These are phyloP conservation scores for Abscondita cerata DNA, from an alignment of 2,888 invertebrate genomes.

Conservation along the genomic window DNA sequence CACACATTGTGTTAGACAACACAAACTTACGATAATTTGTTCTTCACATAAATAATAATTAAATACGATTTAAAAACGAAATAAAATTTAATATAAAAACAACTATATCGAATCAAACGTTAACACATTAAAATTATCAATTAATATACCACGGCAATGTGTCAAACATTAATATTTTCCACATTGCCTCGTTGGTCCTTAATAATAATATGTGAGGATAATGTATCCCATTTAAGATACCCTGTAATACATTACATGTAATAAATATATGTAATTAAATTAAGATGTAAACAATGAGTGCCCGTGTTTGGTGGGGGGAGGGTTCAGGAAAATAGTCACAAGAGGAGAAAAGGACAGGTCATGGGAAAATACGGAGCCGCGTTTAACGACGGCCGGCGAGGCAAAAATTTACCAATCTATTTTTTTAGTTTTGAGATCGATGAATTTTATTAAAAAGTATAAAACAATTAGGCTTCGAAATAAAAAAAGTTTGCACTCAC, in stretches of 20 bases:
- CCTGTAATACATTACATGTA: conserved; percentile 61
- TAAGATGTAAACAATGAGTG: conserved; percentile 60
- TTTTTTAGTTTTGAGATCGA: conserved; percentile 26
- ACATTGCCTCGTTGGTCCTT: conserved; percentile 59
- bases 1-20: conserved; percentile 52
- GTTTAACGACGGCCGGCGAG: conserved; percentile 64
- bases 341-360: conserved; percentile 51
- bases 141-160: conserved; percentile 56
- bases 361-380: conserved; percentile 45
- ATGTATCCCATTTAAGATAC: conserved; percentile 61
- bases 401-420: conserved; percentile 54
- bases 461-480: not conserved
- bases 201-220: conserved; percentile 60
- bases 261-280: conserved; percentile 49
- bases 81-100: conserved; percentile 55
- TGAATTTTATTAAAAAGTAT: conserved; percentile 17
- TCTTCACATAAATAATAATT: conserved; percentile 50
- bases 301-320: conserved; percentile 59
- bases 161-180: conserved; percentile 47
- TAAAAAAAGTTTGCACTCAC: conserved; percentile 27
- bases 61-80: conserved; percentile 44
- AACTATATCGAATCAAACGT: conserved; percentile 47
- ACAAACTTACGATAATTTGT: conserved; percentile 53
- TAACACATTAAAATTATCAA: conserved; percentile 49
- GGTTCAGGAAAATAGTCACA: conserved; percentile 45